These are phyloP conservation scores for Lathamus discolor DNA, from an alignment of 2,113 vertebrate species.

Conservation along the genomic window DNA sequence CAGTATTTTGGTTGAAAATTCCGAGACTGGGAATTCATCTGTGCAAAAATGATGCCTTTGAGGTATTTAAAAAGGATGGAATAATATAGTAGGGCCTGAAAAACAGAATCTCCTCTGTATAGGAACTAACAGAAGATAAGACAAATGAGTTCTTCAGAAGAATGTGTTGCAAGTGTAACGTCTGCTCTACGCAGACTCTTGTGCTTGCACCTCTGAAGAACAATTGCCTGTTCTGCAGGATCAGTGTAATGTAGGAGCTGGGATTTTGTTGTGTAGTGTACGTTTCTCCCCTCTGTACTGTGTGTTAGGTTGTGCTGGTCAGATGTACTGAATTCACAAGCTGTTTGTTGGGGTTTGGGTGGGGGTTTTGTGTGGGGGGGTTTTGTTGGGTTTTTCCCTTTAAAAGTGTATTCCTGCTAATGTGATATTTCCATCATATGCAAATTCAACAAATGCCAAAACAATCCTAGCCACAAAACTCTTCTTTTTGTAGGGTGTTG, in stretches of 20 bases:
- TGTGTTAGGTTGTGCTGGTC: not conserved
- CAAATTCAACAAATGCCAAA: not conserved
- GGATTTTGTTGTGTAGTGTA: not conserved
- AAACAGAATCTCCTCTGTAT: not conserved
- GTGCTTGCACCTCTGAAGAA: not conserved
- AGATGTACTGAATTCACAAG: not conserved
- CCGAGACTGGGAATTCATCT: not conserved
- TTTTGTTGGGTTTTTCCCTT: not conserved
- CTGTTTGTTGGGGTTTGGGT: not conserved
- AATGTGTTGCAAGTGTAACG: not conserved
- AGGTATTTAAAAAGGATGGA: not conserved
- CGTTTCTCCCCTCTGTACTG: not conserved
- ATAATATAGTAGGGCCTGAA: not conserved
- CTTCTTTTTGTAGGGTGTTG: conserved; percentile 79
- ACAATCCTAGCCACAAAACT: not conserved
- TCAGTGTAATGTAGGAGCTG: not conserved
- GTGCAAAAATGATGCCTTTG: not conserved
- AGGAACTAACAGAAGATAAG: not conserved
- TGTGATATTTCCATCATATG: not conserved
- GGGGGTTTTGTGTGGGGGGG: accelerated
- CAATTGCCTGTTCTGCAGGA: not conserved
- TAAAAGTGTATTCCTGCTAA: not conserved
- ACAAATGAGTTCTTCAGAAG: not conserved
- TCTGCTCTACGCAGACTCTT: not conserved
- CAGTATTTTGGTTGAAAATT: not conserved